Evolutionary conservation across 1,140 invertebrate genomes (phyloP).

Genomic region (Halesus radiatus): DNA sequence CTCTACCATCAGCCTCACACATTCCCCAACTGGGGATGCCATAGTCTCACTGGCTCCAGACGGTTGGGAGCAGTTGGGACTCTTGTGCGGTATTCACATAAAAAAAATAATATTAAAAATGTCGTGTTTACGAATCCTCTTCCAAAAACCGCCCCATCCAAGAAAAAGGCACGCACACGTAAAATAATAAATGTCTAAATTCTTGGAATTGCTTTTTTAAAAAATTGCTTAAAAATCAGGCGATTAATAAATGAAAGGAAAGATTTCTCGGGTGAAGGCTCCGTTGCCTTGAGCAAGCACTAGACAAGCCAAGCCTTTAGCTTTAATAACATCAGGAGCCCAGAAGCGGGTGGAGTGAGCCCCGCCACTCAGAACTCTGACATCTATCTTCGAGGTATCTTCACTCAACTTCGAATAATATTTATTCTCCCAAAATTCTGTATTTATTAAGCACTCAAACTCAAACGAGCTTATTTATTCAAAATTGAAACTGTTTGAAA

Average conservation of each 20-base stretch:
- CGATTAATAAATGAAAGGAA: conserved; percentile 1
- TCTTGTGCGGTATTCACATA: too few species aligned
- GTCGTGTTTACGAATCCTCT: too few species aligned
- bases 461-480: conserved; percentile 7
- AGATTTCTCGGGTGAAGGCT: neutral
- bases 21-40: too few species aligned
- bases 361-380: neutral
- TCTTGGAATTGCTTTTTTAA: neutral
- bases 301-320: neutral
- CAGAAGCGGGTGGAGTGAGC: neutral
- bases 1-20: too few species aligned
- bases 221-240: neutral
- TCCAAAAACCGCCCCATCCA: too few species aligned
- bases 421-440: conserved; percentile 6
- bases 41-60: too few species aligned
- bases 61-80: too few species aligned
- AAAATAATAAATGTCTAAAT: neutral
- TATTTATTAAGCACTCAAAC: conserved; percentile 11
- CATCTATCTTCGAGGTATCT: conserved; percentile 11
- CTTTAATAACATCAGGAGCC: neutral
- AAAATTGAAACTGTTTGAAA: conserved; percentile 7
- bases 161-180: too few species aligned
- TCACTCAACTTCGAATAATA: conserved; percentile 11
- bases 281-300: neutral
- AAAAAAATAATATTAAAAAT: too few species aligned